A percentile compares a stretch with the other conserved stretches of the same genome.
Evolutionary conservation across 2,113 vertebrate genomes (phyloP).

Genomic region (Xiphophorus couchianus): DNA sequence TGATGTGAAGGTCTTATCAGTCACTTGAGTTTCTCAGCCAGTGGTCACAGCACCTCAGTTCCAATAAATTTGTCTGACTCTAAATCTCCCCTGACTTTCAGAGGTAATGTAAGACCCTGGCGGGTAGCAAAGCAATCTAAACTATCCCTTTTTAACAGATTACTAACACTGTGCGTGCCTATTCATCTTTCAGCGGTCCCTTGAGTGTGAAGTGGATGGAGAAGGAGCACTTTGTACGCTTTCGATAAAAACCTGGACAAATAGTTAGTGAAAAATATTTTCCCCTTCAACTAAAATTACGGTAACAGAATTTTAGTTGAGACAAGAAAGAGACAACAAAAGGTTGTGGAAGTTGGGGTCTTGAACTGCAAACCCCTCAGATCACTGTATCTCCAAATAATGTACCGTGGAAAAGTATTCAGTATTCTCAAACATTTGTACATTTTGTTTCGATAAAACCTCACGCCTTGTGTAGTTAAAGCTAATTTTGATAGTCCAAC

Average conservation of each 20-base stretch:
- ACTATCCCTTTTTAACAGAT: conserved; percentile 33
- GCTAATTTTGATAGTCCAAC: neutral
- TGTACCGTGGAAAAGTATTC: neutral
- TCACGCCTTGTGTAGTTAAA: neutral
- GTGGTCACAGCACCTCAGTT: conserved; percentile 34
- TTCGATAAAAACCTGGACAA: neutral
- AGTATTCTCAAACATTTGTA: neutral
- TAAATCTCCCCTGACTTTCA: conserved; percentile 44
- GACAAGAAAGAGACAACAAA: neutral
- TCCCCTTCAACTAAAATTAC: neutral
- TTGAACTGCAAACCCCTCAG: neutral
- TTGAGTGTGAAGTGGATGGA: conserved; percentile 37
- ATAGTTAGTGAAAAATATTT: neutral
- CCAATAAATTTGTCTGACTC: conserved; percentile 38
- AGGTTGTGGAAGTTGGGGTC: neutral
- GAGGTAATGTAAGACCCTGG: conserved; percentile 40
- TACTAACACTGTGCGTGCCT: conserved; percentile 31
- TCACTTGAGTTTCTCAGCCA: conserved; percentile 44
- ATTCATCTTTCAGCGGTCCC: conserved; percentile 21
- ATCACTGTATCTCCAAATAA: no score
- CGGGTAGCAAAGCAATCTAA: conserved; percentile 39
- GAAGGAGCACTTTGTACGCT: conserved; percentile 37
- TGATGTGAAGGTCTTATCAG: conserved; percentile 34
- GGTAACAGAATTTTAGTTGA: neutral
- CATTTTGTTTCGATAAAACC: neutral